Evolutionary conservation across 2,888 invertebrate species (phyloP).

Genomic region (Eilema caniola): DNA sequence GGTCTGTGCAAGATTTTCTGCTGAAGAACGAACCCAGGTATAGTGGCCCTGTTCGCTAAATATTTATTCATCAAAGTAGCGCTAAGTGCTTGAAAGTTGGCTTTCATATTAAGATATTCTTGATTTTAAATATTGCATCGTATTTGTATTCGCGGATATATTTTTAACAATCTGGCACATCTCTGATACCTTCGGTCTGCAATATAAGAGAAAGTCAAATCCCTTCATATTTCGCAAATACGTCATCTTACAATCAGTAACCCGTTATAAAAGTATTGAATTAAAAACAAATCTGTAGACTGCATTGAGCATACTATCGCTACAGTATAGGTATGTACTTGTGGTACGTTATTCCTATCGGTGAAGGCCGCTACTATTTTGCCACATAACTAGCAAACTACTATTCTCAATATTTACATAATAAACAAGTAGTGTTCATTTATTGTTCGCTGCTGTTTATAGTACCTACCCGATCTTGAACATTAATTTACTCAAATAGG

Average conservation of each 20-base stretch:
- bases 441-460: constrained; percentile 24
- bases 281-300: neutral
- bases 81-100: neutral
- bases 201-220: neutral
- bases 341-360: constrained; percentile 36
- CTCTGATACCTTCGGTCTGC: neutral
- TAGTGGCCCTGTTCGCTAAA: too few species aligned
- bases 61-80: too few species aligned
- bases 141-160: neutral
- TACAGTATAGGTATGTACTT: neutral
- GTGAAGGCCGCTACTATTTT: constrained; percentile 43
- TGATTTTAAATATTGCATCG: neutral
- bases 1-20: too few species aligned
- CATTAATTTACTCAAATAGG: constrained; percentile 21
- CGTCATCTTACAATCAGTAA: neutral
- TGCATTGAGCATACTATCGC: neutral
- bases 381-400: constrained; percentile 22
- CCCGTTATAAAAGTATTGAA: neutral
- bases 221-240: neutral
- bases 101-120: neutral
- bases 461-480: constrained; percentile 5
- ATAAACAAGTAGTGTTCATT: constrained; percentile 27
- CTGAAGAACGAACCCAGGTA: too few species aligned
- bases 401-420: constrained; percentile 17
- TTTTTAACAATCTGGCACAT: neutral